Evolutionary conservation across 1,140 invertebrate species (phyloP).

Genomic region (Druon quercuslanigerum): DNA sequence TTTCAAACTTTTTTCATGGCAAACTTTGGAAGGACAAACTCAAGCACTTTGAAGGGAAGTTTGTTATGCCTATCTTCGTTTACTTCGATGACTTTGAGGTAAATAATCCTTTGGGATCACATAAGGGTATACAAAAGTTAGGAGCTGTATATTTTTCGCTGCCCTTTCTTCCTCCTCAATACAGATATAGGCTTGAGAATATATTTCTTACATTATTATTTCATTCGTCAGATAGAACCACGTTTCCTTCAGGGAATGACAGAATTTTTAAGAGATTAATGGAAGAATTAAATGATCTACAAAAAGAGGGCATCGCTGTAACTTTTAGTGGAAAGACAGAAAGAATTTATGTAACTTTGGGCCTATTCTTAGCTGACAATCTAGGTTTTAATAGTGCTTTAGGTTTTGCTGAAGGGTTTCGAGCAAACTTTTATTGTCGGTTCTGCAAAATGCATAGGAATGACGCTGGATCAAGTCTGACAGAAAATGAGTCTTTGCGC

Average conservation of each 20-base stretch:
- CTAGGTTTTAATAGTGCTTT: no score
- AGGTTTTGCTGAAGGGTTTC: no score
- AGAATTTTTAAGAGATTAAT: not conserved
- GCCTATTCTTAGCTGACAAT: no score
- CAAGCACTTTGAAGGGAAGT: no score
- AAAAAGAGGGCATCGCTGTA: no score
- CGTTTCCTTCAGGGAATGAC: not conserved
- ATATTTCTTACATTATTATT: not conserved
- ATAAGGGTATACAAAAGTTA: not conserved
- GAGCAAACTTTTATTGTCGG: no score
- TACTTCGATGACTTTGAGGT: conserved; percentile 15
- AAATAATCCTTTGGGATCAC: conserved; percentile 16
- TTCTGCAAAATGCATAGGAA: no score
- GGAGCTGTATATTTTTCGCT: not conserved
- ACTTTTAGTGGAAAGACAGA: no score
- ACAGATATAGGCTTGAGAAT: not conserved
- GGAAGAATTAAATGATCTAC: not conserved
- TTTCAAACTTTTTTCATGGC: no score
- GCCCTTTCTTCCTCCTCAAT: not conserved
- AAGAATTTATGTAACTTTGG: no score
- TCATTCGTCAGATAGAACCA: not conserved
- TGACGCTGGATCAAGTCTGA: no score
- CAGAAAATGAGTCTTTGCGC: no score
- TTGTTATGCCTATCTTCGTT: conserved; percentile 1
- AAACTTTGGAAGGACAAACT: not conserved